phyloP scores from a whole-genome alignment of 1,140 invertebrate genomes.

The Chymomyza costata region DNA sequence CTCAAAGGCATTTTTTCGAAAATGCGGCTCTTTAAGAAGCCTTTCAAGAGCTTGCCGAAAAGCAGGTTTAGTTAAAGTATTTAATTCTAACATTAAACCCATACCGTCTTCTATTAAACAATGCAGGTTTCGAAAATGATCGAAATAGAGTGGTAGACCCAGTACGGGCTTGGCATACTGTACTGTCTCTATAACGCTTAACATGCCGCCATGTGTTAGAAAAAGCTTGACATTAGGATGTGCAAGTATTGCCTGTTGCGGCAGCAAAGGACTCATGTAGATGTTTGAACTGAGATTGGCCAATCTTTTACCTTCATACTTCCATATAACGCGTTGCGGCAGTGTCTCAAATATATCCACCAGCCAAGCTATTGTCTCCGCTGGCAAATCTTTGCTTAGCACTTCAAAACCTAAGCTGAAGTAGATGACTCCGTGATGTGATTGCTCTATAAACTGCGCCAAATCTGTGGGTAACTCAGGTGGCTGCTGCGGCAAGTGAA shows the following conservation, averaged over 20 bases:
- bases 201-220: slow-evolving; percentile 82
- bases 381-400: slow-evolving; percentile 75
- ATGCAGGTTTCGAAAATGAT: slow-evolving; percentile 77
- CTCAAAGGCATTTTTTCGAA: slow-evolving; percentile 67
- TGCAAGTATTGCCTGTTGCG: slow-evolving; percentile 81
- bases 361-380: slow-evolving; percentile 76
- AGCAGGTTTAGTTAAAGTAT: slow-evolving; percentile 20
- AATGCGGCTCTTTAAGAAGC: slow-evolving; percentile 31
- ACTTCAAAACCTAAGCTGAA: slow-evolving; percentile 80
- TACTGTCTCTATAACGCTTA: slow-evolving; percentile 81
- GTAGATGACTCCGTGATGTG: slow-evolving; percentile 78
- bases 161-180: slow-evolving; percentile 82
- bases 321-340: slow-evolving; percentile 80
- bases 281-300: slow-evolving; percentile 78
- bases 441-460: slow-evolving; percentile 76
- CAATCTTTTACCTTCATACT: slow-evolving; percentile 79
- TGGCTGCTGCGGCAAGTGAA: slow-evolving; percentile 74
- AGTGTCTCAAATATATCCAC: slow-evolving; percentile 77
- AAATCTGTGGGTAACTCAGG: slow-evolving; percentile 65
- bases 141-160: slow-evolving; percentile 80
- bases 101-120: slow-evolving; percentile 67
- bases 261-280: slow-evolving; percentile 80
- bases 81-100: slow-evolving; percentile 8
- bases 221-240: slow-evolving; percentile 81
- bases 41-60: slow-evolving; percentile 18